Conservation (phyloP, 2,888 invertebrate genomes). For the Yponomeuta malinellus region DNA sequence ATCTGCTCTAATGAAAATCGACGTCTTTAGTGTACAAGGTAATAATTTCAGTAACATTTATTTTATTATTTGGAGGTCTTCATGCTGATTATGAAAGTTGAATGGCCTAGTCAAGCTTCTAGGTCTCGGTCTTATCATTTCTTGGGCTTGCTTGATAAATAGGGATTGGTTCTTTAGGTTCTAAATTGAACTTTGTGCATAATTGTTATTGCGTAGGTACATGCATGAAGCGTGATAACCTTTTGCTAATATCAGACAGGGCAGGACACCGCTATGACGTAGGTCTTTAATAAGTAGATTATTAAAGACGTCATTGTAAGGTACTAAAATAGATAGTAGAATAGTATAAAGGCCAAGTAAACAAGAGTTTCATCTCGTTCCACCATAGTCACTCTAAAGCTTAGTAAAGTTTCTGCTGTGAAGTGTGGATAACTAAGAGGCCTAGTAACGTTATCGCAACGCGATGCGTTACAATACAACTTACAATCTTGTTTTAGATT, state of each 20-base stretch:
- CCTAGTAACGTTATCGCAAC: too few species aligned
- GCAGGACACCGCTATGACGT: neutral
- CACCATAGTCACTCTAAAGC: neutral
- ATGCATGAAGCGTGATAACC: neutral
- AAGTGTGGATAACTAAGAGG: too few species aligned
- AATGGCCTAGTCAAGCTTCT: neutral
- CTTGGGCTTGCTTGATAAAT: too few species aligned
- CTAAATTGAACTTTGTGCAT: neutral
- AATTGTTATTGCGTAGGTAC: neutral
- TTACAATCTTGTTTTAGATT: too few species aligned
- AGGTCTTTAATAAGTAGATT: neutral
- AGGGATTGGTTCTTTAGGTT: neutral
- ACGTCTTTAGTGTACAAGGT: too few species aligned
- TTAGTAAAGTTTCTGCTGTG: neutral
- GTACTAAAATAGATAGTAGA: neutral
- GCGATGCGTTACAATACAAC: too few species aligned
- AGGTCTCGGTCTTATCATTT: neutral
- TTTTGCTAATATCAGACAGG: neutral
- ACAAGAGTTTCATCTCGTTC: neutral
- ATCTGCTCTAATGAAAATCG: too few species aligned
- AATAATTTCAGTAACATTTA: neutral
- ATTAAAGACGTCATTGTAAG: constrained; percentile 1
- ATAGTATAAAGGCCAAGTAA: neutral
- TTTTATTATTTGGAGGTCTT: neutral
- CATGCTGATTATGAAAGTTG: neutral